A percentile compares a stretch with the other conserved stretches of the same genome.
These are phyloP conservation scores for Sphaerodactylus townsendi DNA, from an alignment of 2,113 vertebrate species.

Conservation along the genomic window DNA sequence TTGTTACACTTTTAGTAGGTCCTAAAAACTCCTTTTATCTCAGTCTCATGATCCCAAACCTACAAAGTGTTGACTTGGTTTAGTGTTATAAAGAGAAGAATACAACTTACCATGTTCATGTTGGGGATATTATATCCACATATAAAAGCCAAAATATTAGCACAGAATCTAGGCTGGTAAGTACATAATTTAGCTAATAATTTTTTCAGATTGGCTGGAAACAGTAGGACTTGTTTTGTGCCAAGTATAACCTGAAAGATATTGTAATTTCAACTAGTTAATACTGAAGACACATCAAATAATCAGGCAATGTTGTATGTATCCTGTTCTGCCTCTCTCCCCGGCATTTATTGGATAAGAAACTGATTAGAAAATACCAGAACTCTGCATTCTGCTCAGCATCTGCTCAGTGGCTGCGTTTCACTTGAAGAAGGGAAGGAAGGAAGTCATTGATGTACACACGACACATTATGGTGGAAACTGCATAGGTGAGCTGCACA, in stretches of 20 bases:
- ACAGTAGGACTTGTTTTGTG: slow-evolving; percentile 78
- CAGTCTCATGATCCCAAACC: too few relatives aligned
- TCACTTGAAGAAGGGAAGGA: too few relatives aligned
- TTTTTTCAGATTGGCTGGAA: slow-evolving; percentile 75
- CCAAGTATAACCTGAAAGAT: slow-evolving; percentile 77
- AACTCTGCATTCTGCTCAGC: too few relatives aligned
- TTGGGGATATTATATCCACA: slow-evolving; percentile 85
- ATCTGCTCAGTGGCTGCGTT: too few relatives aligned
- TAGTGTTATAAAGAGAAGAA: not conserved
- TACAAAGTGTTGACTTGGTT: not conserved
- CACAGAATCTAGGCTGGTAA: slow-evolving; percentile 77
- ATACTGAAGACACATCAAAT: not conserved
- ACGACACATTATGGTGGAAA: too few relatives aligned
- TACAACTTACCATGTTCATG: slow-evolving; percentile 82
- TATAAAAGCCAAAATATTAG: slow-evolving; percentile 80
- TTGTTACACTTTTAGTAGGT: not conserved
- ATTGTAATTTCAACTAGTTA: not conserved
- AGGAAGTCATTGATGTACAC: not conserved
- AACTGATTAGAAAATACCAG: not conserved
- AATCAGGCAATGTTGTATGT: not conserved
- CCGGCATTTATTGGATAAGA: not conserved
- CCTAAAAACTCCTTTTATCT: too few relatives aligned
- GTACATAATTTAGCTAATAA: slow-evolving; percentile 78
- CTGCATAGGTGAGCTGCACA: too few relatives aligned
- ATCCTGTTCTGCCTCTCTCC: not conserved